A percentile compares a stretch with the other conserved stretches of the same genome.
phyloP scores from a whole-genome alignment of 2,888 invertebrate species.

The Cryptus viduatorius region DNA sequence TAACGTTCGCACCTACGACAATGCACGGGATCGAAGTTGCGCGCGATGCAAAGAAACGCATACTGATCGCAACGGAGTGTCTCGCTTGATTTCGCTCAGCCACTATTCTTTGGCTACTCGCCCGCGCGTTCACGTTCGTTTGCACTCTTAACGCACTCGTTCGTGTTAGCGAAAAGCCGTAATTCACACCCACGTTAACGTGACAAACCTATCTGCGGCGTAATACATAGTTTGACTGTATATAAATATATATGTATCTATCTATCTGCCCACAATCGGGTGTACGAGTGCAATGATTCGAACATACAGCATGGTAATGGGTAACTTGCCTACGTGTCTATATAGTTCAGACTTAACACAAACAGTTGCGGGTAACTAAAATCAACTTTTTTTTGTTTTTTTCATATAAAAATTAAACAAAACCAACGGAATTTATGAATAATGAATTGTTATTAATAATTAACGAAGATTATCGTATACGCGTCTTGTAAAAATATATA shows the following conservation, averaged over 20 bases:
- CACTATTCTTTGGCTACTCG: conserved; percentile 66
- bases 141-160: conserved; percentile 63
- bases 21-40: conserved; percentile 34
- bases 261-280: conserved; percentile 46
- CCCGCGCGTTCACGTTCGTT: conserved; percentile 54
- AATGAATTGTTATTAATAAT: too few species aligned
- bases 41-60: conserved; percentile 40
- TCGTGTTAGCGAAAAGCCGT: conserved; percentile 68
- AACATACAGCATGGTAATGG: background rate
- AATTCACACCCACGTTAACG: conserved; percentile 77
- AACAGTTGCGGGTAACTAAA: too few species aligned
- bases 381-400: too few species aligned
- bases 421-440: too few species aligned
- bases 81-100: conserved; percentile 69
- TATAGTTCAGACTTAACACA: too few species aligned
- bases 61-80: conserved; percentile 22
- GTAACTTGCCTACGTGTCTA: background rate
- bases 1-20: conserved; percentile 49
- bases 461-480: too few species aligned
- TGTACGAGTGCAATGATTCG: conserved; percentile 27
- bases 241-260: conserved; percentile 15
- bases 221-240: conserved; percentile 55
- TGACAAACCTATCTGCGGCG: conserved; percentile 45
- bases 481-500: too few species aligned
- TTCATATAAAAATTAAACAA: too few species aligned